phyloP scores from a whole-genome alignment of 2,113 vertebrate species.

The Cromileptes altivelis region DNA sequence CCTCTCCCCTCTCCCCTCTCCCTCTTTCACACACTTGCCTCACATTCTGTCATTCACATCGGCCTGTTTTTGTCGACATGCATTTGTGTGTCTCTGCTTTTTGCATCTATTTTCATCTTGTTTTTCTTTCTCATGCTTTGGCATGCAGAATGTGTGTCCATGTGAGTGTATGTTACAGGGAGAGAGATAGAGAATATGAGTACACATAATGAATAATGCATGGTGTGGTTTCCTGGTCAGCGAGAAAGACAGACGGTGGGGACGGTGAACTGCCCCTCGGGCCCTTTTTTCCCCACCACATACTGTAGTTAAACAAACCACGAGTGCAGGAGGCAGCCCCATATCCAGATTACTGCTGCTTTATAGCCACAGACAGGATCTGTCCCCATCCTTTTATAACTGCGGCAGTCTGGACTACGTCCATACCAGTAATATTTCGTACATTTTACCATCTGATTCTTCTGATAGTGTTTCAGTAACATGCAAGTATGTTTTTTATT shows the following conservation, averaged over 20 bases:
- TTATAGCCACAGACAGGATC: conserved; percentile 43
- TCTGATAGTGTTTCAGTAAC: background rate
- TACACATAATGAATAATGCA: conserved; percentile 76
- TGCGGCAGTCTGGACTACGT: conserved; percentile 4
- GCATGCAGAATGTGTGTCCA: background rate
- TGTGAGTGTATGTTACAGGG: background rate
- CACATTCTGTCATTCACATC: background rate
- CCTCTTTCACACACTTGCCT: background rate
- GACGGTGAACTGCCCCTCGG: conserved; percentile 61
- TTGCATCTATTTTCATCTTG: conserved; percentile 35
- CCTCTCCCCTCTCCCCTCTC: background rate
- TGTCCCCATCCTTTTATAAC: conserved; percentile 56
- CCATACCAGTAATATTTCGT: conserved; percentile 18
- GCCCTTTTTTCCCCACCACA: conserved; percentile 55
- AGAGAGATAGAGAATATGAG: conserved; percentile 9
- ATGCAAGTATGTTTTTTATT: background rate
- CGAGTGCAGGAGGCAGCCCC: conserved; percentile 37
- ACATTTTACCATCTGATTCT: background rate
- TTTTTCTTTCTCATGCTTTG: conserved; percentile 11
- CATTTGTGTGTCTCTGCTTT: conserved; percentile 11
- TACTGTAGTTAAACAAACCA: conserved; percentile 72
- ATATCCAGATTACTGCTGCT: conserved; percentile 52
- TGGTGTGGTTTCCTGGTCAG: conserved; percentile 81
- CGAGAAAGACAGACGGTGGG: conserved; percentile 63
- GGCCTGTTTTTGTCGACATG: background rate